Conservation (phyloP, 1,140 invertebrate genomes). For the Drosophila mayri region DNA sequence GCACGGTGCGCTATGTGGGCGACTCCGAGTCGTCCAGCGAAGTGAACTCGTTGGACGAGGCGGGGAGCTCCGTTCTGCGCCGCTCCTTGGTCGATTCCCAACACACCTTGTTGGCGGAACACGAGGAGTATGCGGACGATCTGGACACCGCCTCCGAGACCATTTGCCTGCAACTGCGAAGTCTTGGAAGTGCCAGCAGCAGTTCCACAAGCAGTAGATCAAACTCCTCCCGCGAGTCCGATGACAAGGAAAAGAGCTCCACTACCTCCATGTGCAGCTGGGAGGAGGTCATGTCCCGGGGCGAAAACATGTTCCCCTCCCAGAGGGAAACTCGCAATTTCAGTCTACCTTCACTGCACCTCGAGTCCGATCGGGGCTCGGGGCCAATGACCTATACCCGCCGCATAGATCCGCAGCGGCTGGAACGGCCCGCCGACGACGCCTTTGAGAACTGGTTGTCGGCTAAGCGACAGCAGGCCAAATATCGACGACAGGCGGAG, state of each 20-base stretch:
- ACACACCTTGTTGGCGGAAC: neutral
- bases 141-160: conserved; percentile 45
- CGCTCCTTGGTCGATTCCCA: conserved; percentile 31
- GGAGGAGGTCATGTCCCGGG: conserved; percentile 47
- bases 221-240: neutral
- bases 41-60: conserved; percentile 53
- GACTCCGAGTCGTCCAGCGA: conserved; percentile 57
- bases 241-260: conserved; percentile 41
- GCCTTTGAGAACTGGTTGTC: conserved; percentile 68
- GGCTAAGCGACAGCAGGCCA: conserved; percentile 43
- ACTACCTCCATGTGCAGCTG: conserved; percentile 69
- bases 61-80: conserved; percentile 64
- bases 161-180: conserved; percentile 9
- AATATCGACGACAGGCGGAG: conserved; percentile 33
- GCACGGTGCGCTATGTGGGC: conserved; percentile 58
- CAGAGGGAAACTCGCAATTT: conserved; percentile 1
- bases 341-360: conserved; percentile 35
- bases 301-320: neutral
- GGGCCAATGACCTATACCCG: conserved; percentile 27
- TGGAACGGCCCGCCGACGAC: conserved; percentile 38
- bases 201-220: conserved; percentile 1
- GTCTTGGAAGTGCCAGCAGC: conserved; percentile 3
- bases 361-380: conserved; percentile 35
- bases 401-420: conserved; percentile 23
- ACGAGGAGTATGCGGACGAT: conserved; percentile 11